Evolutionary conservation across 2,113 vertebrate genomes (phyloP).

Genomic region (Leptosomus discolor): DNA sequence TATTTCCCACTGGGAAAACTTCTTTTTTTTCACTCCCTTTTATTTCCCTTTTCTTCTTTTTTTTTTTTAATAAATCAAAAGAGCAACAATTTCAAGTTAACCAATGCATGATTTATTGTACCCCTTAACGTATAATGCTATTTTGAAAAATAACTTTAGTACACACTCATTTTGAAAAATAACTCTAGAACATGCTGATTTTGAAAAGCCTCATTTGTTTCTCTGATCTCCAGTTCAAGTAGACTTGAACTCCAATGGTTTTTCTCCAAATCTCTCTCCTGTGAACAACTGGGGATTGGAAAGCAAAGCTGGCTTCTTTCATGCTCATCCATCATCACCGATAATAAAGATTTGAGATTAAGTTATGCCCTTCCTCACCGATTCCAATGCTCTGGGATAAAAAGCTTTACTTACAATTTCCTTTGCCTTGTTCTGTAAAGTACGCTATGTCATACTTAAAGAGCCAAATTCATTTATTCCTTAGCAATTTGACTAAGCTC

Average conservation of each 20-base stretch:
- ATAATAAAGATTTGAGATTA: not conserved
- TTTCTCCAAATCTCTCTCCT: not conserved
- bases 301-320: conserved; percentile 11
- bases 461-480: conserved; percentile 34
- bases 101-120: not conserved
- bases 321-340: not conserved
- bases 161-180: conserved; percentile 2
- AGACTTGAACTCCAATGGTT: not conserved
- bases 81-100: not conserved
- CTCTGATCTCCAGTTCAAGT: not conserved
- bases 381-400: conserved; percentile 26
- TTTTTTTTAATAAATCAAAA: not conserved
- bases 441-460: not conserved
- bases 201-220: not conserved
- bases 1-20: not conserved
- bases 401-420: conserved; percentile 55
- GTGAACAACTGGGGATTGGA: not conserved
- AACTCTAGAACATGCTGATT: not conserved
- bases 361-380: not conserved
- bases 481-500: not conserved
- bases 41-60: not conserved
- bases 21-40: accelerated
- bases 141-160: conserved; percentile 1
- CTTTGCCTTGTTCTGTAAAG: conserved; percentile 10
- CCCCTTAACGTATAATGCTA: not conserved